Base-by-base conservation (phyloP, 2,113 vertebrate species). In the Pterocles gutturalis region DNA sequence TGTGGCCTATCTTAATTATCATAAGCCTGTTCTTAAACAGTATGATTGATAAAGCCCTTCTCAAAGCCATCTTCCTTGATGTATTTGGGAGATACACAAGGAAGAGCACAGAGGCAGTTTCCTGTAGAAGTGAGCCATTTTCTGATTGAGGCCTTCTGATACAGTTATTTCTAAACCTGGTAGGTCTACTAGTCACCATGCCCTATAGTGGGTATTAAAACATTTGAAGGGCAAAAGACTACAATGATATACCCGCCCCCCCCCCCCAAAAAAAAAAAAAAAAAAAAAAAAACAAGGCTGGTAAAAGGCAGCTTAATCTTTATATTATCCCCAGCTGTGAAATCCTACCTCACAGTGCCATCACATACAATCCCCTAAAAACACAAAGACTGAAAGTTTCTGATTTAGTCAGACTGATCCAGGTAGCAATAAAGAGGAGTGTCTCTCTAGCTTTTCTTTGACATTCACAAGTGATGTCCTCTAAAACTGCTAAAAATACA, bases 321-420 rank as follows among this genome's bases (percentile, higher is more conserved):
- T 81, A 66, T 86, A 43, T 46, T 76, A 90, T 77, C 31, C n/a
- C 64, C 64, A 86, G 70, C 79, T 93, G 86, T 73, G 88, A 93
- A 96, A 95, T 73, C 51, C 89, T 83, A 87, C 48, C 13, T 49
- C 34, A 9, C 29, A 51, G 77, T 95, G 87, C 80, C 86, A 96
- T 87, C 83, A 62, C 15, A 33, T 19, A 86, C 28, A 93, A 78
- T n/a, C 43, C 86, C 62, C 58, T 81, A 95, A 91, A 86, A 94
- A n/a, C 48, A 90, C 71, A 73, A 86, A 92, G 67, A 46, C n/a
- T 70, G 58, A 89, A 93, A 93, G 72, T 87, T 92, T 95, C 80
- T 82, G 57, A 89, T 87, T 95, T 71, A 87, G 46, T 43, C 86
- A 64, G 36, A 66, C 20, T 26, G 67, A 88, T 81, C 20, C 78